Conservation (phyloP, 2,113 vertebrate genomes). For the Chionodraco myersi region DNA sequence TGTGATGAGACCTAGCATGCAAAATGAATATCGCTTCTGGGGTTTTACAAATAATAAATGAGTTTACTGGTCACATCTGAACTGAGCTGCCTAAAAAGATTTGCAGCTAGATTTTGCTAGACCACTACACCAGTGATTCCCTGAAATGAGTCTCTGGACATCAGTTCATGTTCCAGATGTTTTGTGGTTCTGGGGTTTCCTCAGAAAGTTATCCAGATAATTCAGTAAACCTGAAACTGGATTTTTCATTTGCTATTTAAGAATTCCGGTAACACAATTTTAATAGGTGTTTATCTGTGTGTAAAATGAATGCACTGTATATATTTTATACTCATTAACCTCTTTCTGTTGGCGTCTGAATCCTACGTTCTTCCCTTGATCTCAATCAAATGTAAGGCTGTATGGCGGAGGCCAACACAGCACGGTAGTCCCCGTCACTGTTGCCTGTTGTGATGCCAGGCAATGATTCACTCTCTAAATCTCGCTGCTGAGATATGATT, state of each 20-base stretch:
- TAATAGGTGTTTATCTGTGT: not conserved
- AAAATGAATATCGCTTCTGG: conserved; percentile 50
- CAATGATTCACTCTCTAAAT: conserved; percentile 56
- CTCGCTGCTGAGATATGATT: conserved; percentile 43
- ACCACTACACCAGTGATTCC: too few species aligned
- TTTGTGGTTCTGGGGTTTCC: not conserved
- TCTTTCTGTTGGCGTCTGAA: not conserved
- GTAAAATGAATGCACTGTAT: not conserved
- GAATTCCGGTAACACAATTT: not conserved
- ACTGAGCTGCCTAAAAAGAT: conserved; percentile 5
- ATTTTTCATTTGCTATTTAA: not conserved
- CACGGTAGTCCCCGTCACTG: not conserved
- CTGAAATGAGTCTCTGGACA: not conserved
- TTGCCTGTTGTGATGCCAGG: conserved; percentile 37
- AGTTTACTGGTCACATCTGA: conserved; percentile 21
- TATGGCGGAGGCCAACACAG: not conserved
- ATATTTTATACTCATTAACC: not conserved
- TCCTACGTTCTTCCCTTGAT: not conserved
- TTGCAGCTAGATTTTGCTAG: not conserved
- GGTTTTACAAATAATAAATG: conserved; percentile 50
- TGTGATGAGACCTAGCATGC: conserved; percentile 24
- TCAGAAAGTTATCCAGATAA: not conserved
- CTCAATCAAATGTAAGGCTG: conserved; percentile 1
- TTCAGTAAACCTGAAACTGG: not conserved
- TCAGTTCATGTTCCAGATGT: conserved; percentile 2